Base-by-base conservation (phyloP, 2,113 vertebrate species). In the Columba livia region DNA sequence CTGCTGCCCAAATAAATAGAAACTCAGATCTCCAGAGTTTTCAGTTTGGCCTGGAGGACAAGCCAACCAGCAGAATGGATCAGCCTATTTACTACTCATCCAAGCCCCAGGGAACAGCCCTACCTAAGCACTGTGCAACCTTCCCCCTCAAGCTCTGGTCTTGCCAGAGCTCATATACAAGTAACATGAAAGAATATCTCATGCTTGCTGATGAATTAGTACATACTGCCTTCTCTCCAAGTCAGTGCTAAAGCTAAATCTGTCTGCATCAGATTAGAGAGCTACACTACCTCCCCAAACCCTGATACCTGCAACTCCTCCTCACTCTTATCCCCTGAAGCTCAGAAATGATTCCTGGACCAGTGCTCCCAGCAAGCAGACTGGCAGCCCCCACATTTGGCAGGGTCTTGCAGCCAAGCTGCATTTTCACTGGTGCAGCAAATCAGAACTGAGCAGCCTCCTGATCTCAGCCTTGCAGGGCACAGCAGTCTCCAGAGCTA, bases 61-160 rank as follows among this genome's bases (percentile, higher is more conserved):
- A 89, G 80, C 81, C 82, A 87, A 79, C 69, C 69, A 90, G 79
- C 57, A 93, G 80, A 94, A 88, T 56, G 42, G n/a, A 92, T 93
- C 79, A 93, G 65, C 32, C 11, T 32, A 91, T 42, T 42, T 90
- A 57, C 53, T 88, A 24, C 56, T 91, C 36, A 84, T 57, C 24
- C 2, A 2, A 93, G 44, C 79, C 54, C 36, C 42, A 51, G 85
- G 73, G 73, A 93, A 53, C 40, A 83, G 56, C 69, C 79, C 47
- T 84, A 88, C 85, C 79, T 94, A 67, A 88, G 73, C 31, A 50
- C 21, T 74, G 24, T 29, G 36, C 20, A 81, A 57, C 44, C 69
- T 81, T 86, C 44, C 31, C 34, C 85, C 61, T 93, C 88, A 75
- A 86, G 72, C 69, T 81, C 85, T 86, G 53, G 74, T 78, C 69